phyloP scores from a whole-genome alignment of 2,888 invertebrate genomes.

The Stramonita haemastoma region DNA sequence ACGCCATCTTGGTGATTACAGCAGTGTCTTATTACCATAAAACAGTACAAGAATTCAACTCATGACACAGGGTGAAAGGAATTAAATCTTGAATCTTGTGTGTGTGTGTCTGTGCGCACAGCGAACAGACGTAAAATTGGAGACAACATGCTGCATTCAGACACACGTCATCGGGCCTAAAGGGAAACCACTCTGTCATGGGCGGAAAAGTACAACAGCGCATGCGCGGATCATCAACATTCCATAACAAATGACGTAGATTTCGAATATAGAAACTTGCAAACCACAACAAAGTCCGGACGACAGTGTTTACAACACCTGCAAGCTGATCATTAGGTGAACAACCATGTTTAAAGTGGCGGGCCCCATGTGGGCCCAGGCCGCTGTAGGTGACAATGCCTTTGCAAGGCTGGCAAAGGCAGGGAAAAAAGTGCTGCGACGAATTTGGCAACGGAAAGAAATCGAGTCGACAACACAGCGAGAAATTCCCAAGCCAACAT shows the following conservation, averaged over 20 bases:
- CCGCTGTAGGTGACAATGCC: constrained; percentile 38
- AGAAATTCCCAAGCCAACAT: constrained; percentile 33
- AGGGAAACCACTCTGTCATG: background rate
- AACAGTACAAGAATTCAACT: no score
- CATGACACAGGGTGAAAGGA: no score
- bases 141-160: no score
- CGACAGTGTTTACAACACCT: background rate
- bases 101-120: no score
- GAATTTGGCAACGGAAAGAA: constrained; percentile 35
- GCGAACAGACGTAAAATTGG: no score
- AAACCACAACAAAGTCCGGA: background rate
- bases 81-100: no score
- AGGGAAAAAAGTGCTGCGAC: constrained; percentile 40
- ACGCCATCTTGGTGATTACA: no score
- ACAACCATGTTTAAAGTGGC: constrained; percentile 36
- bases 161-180: no score
- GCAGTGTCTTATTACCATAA: no score
- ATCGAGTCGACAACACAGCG: background rate
- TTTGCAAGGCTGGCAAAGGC: constrained; percentile 37
- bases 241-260: constrained; percentile 26
- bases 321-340: background rate
- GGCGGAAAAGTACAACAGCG: background rate
- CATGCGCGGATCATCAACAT: background rate
- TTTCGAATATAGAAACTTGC: background rate
- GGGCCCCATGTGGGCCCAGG: constrained; percentile 49